A percentile compares a stretch with the other conserved stretches of the same genome.
phyloP scores from a whole-genome alignment of 2,888 invertebrate species.

The Rhagium mordax region DNA sequence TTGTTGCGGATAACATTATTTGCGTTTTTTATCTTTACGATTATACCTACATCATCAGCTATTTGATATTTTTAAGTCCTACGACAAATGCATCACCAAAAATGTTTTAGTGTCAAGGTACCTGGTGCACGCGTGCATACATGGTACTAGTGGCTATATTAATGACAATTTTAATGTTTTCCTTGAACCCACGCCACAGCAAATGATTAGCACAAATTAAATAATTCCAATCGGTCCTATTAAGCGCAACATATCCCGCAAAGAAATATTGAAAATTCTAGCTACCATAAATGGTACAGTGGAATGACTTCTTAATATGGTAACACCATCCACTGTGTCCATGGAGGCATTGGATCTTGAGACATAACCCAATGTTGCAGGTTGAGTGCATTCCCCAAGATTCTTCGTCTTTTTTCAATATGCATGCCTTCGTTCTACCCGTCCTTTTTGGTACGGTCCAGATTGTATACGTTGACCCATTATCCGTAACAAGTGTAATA shows the following conservation, averaged over 20 bases:
- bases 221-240: slow-evolving; percentile 22
- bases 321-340: slow-evolving; percentile 43
- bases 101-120: background rate
- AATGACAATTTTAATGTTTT: background rate
- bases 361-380: slow-evolving; percentile 49
- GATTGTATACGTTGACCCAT: slow-evolving; percentile 50
- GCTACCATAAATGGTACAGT: slow-evolving; percentile 39
- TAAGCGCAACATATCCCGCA: slow-evolving; percentile 31
- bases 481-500: slow-evolving; percentile 47
- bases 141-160: background rate
- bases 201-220: slow-evolving; percentile 15
- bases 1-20: no score
- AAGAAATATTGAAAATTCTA: slow-evolving; percentile 45
- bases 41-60: no score
- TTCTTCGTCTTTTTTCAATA: slow-evolving; percentile 9
- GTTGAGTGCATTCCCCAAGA: slow-evolving; percentile 53
- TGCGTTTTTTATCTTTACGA: no score
- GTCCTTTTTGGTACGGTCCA: slow-evolving; percentile 33
- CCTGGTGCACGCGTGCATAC: background rate
- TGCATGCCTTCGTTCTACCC: background rate
- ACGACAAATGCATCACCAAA: background rate
- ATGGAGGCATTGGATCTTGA: slow-evolving; percentile 42
- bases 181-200: slow-evolving; percentile 23
- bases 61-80: background rate
- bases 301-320: slow-evolving; percentile 51